Evolutionary conservation across 1,140 invertebrate genomes (phyloP).

Genomic region (Lepeophtheirus salmonis): DNA sequence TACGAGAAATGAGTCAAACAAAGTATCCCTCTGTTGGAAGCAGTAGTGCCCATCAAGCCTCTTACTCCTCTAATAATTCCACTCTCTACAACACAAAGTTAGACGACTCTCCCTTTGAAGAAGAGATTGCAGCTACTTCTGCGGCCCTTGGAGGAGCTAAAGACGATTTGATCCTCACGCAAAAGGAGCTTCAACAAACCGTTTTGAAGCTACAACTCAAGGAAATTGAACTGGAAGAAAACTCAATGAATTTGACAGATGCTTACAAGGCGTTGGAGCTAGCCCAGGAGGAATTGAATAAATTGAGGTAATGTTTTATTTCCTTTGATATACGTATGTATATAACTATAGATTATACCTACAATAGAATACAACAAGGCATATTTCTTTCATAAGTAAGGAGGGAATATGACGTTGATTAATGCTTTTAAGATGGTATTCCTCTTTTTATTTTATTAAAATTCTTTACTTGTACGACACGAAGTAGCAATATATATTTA

Average conservation of each 20-base stretch:
- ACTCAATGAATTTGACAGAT: background rate
- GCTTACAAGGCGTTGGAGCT: conserved; percentile 8
- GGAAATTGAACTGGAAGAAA: background rate
- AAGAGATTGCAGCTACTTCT: background rate
- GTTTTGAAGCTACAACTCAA: background rate
- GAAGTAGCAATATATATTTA: no score
- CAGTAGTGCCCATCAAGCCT: background rate
- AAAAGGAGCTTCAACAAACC: background rate
- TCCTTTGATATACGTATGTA: no score
- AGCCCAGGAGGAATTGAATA: conserved; percentile 6
- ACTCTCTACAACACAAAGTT: background rate
- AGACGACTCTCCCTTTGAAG: background rate
- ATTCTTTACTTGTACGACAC: no score
- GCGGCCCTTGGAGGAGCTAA: conserved; percentile 3
- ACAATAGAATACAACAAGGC: no score
- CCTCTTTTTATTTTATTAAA: no score
- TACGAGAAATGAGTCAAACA: conserved; percentile 12
- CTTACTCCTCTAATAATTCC: background rate
- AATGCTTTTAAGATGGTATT: no score
- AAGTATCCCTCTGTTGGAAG: background rate
- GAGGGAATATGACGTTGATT: no score
- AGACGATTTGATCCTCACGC: background rate
- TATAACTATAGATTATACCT: no score
- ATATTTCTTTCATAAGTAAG: no score
- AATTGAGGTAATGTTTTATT: conserved; percentile 10